Conservation (phyloP, 2,797 vertebrate genomes). For the Heliangelus exortis region DNA sequence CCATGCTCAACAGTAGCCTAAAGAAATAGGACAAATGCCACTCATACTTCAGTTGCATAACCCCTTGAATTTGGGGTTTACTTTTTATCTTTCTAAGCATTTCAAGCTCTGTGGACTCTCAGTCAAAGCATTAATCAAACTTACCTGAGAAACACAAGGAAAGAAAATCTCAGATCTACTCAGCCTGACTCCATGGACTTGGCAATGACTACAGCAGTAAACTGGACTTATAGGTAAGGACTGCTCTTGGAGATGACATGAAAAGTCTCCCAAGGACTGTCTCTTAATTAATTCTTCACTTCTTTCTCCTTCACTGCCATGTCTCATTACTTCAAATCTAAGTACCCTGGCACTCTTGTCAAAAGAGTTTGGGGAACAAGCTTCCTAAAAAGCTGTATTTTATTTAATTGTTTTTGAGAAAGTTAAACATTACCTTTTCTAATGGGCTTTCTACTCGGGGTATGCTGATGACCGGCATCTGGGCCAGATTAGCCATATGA, state of each 20-base stretch:
- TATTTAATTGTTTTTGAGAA: constrained; percentile 66
- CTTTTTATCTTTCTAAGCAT: background rate
- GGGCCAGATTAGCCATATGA: constrained; percentile 78
- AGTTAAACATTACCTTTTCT: constrained; percentile 92
- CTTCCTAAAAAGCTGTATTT: background rate
- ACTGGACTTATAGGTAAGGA: background rate
- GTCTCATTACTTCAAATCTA: background rate
- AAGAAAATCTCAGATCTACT: background rate
- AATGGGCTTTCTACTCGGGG: constrained; percentile 91
- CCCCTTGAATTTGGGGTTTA: background rate
- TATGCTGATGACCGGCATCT: constrained; percentile 85
- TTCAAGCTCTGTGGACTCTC: background rate
- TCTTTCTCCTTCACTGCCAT: background rate
- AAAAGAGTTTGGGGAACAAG: background rate
- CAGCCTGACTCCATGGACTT: background rate
- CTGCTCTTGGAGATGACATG: background rate
- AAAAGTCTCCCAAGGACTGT: background rate
- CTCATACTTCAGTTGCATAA: background rate
- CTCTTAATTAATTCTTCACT: background rate
- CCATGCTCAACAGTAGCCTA: background rate
- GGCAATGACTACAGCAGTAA: background rate
- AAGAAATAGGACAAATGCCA: background rate
- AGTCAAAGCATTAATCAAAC: background rate
- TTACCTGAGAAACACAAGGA: background rate
- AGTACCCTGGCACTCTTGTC: background rate